Base-by-base conservation (phyloP, 2,888 invertebrate genomes). In the Odiellus spinosus region DNA sequence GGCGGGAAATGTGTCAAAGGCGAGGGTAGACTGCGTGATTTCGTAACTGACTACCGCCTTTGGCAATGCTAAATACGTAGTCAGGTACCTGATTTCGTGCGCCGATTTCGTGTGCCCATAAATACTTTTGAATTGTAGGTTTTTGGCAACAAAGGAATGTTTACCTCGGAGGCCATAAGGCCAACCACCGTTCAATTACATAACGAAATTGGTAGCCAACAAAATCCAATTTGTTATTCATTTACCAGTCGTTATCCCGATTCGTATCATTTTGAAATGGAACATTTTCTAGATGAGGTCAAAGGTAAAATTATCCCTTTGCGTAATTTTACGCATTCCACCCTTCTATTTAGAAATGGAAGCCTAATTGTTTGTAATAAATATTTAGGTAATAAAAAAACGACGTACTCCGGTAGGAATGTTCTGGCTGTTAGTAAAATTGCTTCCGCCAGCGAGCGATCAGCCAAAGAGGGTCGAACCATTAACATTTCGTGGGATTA, bases 271-370 rank as follows among this genome's bases (percentile, higher is more conserved):
- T 53, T 58, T 1, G 76, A 76, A 58, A 62, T 76, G 56, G 72
- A 76, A n/a, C 75, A 76, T 58, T 77, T 77, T 59, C 57, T 77
- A 42, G 71, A 75, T 52, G 66, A 75, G 12, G 63, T 73, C 2
- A 68, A 71, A 54, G 70, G 75, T 67, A 61, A 63, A 63, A 35
- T 35, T 2, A 2, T 35, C 3, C 14, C 14, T 3, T 2, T 35
- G n/a, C n/a, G n/a, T n/a, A n/a, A n/a, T n/a, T n/a, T n/a, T n/a
- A n/a, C n/a, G n/a, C n/a, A n/a, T n/a, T n/a, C n/a, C n/a, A n/a
- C n/a, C n/a, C n/a, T n/a, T n/a, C n/a, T n/a, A n/a, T n/a, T n/a
- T n/a, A n/a, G n/a, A n/a, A n/a, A n/a, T n/a, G n/a, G n/a, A n/a
- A n/a, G n/a, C n/a, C n/a, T n/a, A n/a, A n/a, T n/a, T n/a, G n/a